Base-by-base conservation (phyloP, 2,888 invertebrate genomes). In the Trypoxylon attenuatum region DNA sequence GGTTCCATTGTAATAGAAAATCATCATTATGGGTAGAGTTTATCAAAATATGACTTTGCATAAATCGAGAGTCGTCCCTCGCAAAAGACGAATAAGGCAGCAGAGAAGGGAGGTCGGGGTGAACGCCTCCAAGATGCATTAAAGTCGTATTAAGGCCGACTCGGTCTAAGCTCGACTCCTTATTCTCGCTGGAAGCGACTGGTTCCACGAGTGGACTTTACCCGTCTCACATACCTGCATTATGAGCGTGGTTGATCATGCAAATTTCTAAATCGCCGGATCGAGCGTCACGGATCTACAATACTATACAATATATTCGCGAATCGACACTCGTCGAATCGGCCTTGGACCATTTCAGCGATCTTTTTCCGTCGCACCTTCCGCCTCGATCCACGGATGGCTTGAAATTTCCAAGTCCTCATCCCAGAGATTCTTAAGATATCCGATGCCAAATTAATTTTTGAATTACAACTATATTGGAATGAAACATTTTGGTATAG, bases 101-200 rank as follows among this genome's bases (percentile, higher is more conserved):
- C n/a, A 6, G 45, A 43, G 22, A 10, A 8, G 27, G 21, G 5
- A 46, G 33, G 33, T 13, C 50, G 65, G 64, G 71, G 71, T 74
- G 68, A 71, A 71, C 67, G 68, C 64, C 69, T 69, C 50, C 58
- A 57, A 65, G 63, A 38, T 52, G 69, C 71, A 78, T 78, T 78
- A 78, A 78, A 78, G 70, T 78, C 77, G 69, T 74, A 78, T 78
- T 78, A 78, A 78, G 77, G 77, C 71, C 77, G 74, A 57, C 61
- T 39, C 62, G 51, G 58, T 71, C 61, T 71, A 71, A 71, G 66
- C 66, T 33, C 49, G 50, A 50, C 52, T 55, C 39, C 49, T 64
- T 60, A 53, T 70, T 61, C 70, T 41, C 60, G 52, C 29, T 54
- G 57, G 54, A 62, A 73, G 70, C 61, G 60, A 50, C 64, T 51